Evolutionary conservation across 2,113 vertebrate genomes (phyloP), one percentile per base, ranked within the genome.

Genomic region (Stigmatopora nigra): DNA sequence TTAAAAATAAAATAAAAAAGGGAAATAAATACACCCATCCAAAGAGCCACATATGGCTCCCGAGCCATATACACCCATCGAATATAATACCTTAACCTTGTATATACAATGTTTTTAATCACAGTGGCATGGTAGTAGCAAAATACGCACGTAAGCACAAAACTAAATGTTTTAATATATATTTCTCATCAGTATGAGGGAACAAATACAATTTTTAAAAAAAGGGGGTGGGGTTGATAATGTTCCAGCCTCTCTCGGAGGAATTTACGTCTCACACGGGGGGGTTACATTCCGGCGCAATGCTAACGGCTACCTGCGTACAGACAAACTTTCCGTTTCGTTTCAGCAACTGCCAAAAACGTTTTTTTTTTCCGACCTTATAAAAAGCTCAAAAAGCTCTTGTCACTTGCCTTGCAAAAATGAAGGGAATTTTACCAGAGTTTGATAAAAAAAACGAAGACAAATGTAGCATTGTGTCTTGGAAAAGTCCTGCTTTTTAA

Each of bases 271-370:
- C 86, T 91, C 80, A 82, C 88, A 90, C 80, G 22, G 78, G 67
- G 52, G 64, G 76, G 77, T 78, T 60, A 89, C 83, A 89, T 91
- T 90, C 88, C 90, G 80, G 82, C 20, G 67, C 74, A 77, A 31
- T 71, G 73, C 15, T 8, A 19, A n/a, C 59, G 63, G 66, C 73
- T 84, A 84, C 84, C 87, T 84, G 79, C 78, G 72, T 15, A 71
- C 63, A 88, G 76, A 78, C 84, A 73, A 73, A 74, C 67, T 73
- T 72, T 83, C 72, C 79, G 55, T 69, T 80, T 79, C 57, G 52
- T 48, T 69, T 75, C 53, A 46, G 60, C 52, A 52, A 71, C 75
- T 70, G 73, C 59, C 76, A 68, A 63, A 49, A 10, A 16, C 38
- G 15, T 22, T 13, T 22, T 63, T 64, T 85, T 78, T 78, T 80